Conservation (phyloP, 2,888 invertebrate species). For the Leucozona laternaria region DNA sequence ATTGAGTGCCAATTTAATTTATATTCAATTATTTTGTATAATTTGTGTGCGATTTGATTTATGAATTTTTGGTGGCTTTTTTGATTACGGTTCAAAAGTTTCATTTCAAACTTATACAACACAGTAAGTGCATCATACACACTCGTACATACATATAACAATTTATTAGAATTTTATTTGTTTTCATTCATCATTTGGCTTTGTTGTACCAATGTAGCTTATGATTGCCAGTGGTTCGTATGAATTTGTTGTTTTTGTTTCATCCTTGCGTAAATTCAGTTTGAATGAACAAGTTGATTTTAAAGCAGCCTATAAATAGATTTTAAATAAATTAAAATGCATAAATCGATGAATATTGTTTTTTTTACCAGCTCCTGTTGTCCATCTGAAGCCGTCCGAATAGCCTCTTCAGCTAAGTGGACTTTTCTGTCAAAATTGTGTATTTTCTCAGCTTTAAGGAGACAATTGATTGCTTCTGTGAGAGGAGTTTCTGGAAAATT, state of each 20-base stretch:
- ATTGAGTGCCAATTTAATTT: constrained; percentile 27
- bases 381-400: background rate
- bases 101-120: background rate
- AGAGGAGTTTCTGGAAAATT: constrained; percentile 41
- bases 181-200: constrained; percentile 27
- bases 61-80: background rate
- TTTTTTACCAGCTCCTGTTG: constrained; percentile 42
- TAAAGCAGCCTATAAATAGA: constrained; percentile 24
- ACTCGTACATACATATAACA: too few relatives aligned
- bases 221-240: constrained; percentile 53
- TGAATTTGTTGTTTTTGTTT: constrained; percentile 7
- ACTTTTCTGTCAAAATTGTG: constrained; percentile 48
- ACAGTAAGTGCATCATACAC: too few relatives aligned
- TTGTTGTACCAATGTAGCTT: constrained; percentile 64
- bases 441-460: constrained; percentile 62
- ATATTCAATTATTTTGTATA: constrained; percentile 7
- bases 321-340: background rate
- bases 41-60: constrained; percentile 23
- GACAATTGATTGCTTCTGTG: constrained; percentile 35
- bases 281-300: constrained; percentile 49
- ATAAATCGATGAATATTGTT: background rate
- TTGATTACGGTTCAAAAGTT: background rate
- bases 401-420: constrained; percentile 51
- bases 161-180: background rate
- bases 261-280: constrained; percentile 41